Evolutionary conservation across 2,888 invertebrate species (phyloP).

Genomic region (Congeria kusceri): DNA sequence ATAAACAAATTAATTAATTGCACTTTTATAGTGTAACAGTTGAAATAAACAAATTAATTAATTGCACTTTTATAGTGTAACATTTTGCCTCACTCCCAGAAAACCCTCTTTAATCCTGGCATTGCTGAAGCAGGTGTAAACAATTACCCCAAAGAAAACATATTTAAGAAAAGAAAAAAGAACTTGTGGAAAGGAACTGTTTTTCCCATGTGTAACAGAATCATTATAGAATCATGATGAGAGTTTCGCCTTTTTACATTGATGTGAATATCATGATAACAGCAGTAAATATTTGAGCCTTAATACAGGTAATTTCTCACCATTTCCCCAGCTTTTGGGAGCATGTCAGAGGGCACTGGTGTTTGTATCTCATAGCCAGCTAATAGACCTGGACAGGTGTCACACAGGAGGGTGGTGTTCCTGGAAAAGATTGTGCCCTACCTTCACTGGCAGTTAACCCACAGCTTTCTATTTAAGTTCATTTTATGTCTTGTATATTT

Average conservation of each 20-base stretch:
- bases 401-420: conserved; percentile 34
- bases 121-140: no score
- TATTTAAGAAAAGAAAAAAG: no score
- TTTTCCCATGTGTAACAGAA: no score
- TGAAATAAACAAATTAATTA: no score
- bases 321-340: background rate
- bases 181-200: no score
- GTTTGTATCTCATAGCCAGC: conserved; percentile 21
- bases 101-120: no score
- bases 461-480: conserved; percentile 36
- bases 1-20: no score
- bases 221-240: no score
- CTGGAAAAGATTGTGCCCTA: conserved; percentile 37
- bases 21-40: no score
- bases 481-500: conserved; percentile 41
- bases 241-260: conserved; percentile 1
- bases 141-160: no score
- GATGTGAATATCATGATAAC: conserved; percentile 11
- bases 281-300: conserved; percentile 1
- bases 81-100: no score
- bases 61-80: no score
- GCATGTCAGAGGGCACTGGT: conserved; percentile 21
- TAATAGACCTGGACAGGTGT: conserved; percentile 58
- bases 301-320: conserved; percentile 9
- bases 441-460: conserved; percentile 30